Conservation (phyloP, 2,888 invertebrate species). For the Latrodectus hesperus region DNA sequence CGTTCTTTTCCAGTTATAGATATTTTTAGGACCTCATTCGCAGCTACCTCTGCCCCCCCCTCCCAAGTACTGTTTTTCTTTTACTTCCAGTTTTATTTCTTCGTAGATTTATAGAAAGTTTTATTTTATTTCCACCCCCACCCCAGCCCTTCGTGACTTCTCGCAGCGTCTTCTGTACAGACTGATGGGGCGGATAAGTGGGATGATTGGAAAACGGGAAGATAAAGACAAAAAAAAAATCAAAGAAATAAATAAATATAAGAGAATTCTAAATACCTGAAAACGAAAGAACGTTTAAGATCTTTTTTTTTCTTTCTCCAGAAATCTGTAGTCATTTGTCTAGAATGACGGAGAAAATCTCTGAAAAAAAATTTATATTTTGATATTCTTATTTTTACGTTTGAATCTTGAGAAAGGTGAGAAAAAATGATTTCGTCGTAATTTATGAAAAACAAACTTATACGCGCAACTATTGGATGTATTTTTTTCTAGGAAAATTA, state of each 20-base stretch:
- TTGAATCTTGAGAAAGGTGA: too few species aligned
- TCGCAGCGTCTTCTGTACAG: neutral
- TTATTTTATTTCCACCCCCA: constrained; percentile 29
- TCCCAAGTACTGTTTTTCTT: constrained; percentile 10
- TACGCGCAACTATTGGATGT: too few species aligned
- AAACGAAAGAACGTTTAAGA: neutral
- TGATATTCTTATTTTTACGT: too few species aligned
- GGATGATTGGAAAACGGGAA: neutral
- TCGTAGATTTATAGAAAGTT: constrained; percentile 46
- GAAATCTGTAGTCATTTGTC: constrained; percentile 3
- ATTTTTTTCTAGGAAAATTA: too few species aligned
- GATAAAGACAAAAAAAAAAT: neutral
- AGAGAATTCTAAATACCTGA: neutral
- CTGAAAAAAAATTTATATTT: too few species aligned
- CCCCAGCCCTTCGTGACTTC: neutral
- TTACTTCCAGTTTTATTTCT: constrained; percentile 2
- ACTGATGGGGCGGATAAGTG: constrained; percentile 2
- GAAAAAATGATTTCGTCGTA: too few species aligned
- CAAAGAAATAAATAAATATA: too few species aligned
- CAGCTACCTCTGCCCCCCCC: neutral
- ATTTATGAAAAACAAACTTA: too few species aligned
- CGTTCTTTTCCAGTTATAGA: constrained; percentile 3
- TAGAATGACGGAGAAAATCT: neutral
- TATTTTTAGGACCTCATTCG: constrained; percentile 21
- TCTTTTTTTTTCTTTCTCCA: neutral